Evolutionary conservation across 1,140 invertebrate species (phyloP).

Genomic region (Eulimnadia texana): DNA sequence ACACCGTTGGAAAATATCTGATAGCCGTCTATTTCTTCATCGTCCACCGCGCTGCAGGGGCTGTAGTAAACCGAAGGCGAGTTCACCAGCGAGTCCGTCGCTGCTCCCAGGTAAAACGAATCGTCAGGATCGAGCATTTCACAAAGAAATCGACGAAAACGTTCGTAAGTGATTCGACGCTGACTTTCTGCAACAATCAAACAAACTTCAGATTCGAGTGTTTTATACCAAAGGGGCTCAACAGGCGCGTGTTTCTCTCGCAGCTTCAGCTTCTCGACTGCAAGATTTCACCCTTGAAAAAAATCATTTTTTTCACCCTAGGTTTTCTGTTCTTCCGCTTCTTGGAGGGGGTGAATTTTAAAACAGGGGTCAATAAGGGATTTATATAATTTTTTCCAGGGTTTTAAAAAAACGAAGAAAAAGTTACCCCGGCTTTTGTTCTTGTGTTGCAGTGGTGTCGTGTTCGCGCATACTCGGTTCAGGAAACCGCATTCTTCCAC

Average conservation of each 20-base stretch:
- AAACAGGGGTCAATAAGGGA: not conserved
- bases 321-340: too few species aligned
- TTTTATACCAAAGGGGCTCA: too few species aligned
- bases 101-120: not conserved
- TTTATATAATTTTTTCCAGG: too few species aligned
- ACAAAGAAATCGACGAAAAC: not conserved
- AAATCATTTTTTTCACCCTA: too few species aligned
- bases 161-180: not conserved
- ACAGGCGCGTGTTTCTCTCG: too few species aligned
- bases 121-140: not conserved
- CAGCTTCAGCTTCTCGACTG: too few species aligned
- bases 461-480: not conserved
- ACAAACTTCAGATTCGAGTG: too few species aligned
- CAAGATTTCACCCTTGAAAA: too few species aligned
- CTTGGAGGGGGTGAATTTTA: too few species aligned
- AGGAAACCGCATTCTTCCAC: not conserved
- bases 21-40: not conserved
- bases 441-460: not conserved
- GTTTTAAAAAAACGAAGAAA: not conserved
- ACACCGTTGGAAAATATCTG: not conserved
- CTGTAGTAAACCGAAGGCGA: not conserved
- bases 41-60: not conserved
- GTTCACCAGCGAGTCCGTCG: not conserved
- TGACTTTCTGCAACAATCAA: too few species aligned
- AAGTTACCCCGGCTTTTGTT: not conserved